These are phyloP conservation scores for Saxicola maurus DNA, from an alignment of 2,797 vertebrate species.

Conservation along the genomic window DNA sequence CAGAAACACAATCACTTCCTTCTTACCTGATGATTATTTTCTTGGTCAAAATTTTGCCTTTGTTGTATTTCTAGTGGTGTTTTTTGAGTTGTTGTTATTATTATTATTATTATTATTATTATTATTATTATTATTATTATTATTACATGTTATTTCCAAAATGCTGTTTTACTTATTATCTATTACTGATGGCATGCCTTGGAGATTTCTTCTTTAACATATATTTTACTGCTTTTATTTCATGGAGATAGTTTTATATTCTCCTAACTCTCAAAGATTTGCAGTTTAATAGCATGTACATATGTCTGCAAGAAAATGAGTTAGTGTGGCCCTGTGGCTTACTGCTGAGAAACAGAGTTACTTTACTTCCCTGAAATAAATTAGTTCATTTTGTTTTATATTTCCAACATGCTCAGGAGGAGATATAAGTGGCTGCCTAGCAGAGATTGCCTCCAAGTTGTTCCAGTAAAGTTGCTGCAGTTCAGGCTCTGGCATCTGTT, in stretches of 20 bases:
- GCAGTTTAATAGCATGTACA: background rate
- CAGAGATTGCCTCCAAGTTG: background rate
- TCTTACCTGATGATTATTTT: background rate
- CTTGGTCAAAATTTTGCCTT: background rate
- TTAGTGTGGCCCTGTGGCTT: background rate
- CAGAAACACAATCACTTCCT: background rate
- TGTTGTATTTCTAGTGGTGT: background rate
- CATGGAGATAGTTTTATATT: background rate
- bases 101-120: background rate
- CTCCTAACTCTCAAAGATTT: background rate
- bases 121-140: background rate
- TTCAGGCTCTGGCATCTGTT: background rate
- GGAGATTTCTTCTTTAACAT: background rate
- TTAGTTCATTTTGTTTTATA: constrained; percentile 18
- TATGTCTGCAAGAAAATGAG: background rate
- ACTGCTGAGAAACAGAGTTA: background rate
- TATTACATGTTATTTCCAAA: background rate
- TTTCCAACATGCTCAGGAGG: background rate
- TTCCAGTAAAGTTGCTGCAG: background rate
- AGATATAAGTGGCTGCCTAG: background rate
- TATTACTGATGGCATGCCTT: background rate
- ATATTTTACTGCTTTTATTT: background rate
- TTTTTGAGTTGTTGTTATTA: background rate
- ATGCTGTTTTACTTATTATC: background rate
- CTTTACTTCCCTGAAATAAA: constrained; percentile 17